Evolutionary conservation across 2,888 invertebrate species (phyloP).

Genomic region (Apamea epomidion): DNA sequence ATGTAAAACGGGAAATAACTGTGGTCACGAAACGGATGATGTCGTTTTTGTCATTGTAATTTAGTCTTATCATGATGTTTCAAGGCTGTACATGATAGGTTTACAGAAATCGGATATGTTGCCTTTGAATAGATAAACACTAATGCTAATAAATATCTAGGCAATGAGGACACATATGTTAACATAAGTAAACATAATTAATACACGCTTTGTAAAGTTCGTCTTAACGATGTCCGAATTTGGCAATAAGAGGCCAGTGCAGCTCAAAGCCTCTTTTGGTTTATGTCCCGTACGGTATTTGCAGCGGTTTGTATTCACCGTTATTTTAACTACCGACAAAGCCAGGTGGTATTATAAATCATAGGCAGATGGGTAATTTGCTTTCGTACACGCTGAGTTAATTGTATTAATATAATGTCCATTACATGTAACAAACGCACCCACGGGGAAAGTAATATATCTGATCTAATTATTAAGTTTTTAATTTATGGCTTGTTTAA

Average conservation of each 20-base stretch:
- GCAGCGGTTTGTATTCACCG: conserved; percentile 84
- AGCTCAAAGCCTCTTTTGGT: conserved; percentile 79
- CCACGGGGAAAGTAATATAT: conserved; percentile 32
- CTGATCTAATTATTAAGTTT: conserved; percentile 44
- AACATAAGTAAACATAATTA: conserved; percentile 55
- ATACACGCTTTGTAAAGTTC: conserved; percentile 43
- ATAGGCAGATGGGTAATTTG: conserved; percentile 62
- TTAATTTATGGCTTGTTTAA: conserved; percentile 35
- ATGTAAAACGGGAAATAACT: conserved; percentile 79
- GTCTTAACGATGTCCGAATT: conserved; percentile 62
- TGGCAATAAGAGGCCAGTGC: conserved; percentile 71
- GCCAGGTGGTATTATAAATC: conserved; percentile 70
- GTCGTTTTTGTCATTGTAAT: conserved; percentile 78
- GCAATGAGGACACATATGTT: conserved; percentile 74
- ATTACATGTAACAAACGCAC: conserved; percentile 33
- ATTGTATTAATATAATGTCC: conserved; percentile 48
- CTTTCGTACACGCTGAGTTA: conserved; percentile 41
- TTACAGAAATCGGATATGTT: conserved; percentile 54
- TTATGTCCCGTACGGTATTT: conserved; percentile 85
- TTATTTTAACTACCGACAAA: conserved; percentile 82
- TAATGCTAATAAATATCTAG: conserved; percentile 56
- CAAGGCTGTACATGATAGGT: conserved; percentile 69
- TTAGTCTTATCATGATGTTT: conserved; percentile 72
- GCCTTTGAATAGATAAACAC: conserved; percentile 59
- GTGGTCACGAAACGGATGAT: conserved; percentile 80